A percentile compares a stretch with the other conserved stretches of the same genome.
phyloP scores from a whole-genome alignment of 2,113 vertebrate genomes.

The Mirounga angustirostris region DNA sequence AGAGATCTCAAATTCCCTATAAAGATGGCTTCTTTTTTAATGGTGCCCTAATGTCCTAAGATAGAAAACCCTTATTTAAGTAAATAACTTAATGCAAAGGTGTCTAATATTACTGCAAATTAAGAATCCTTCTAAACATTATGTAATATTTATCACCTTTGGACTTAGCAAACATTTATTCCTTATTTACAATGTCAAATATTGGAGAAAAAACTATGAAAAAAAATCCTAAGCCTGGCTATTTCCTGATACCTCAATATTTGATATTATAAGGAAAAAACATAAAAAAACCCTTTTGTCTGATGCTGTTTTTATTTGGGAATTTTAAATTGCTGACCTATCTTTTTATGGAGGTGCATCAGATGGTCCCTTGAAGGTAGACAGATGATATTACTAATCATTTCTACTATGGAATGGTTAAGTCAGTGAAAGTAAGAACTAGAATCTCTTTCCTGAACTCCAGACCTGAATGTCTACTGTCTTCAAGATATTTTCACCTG shows the following conservation, averaged over 20 bases:
- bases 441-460: not conserved
- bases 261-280: not conserved
- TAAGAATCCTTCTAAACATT: slow-evolving; percentile 4
- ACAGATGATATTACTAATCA: not conserved
- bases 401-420: not conserved
- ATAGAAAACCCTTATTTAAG: not conserved
- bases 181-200: not conserved
- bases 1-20: not conserved
- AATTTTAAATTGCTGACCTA: not conserved
- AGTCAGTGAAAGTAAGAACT: not conserved
- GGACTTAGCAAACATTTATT: not conserved
- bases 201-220: not conserved
- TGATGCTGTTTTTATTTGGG: not conserved
- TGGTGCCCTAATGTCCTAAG: not conserved
- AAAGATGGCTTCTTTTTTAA: not conserved
- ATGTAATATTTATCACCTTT: not conserved
- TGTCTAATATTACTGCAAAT: not conserved
- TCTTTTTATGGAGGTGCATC: not conserved
- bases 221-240: not conserved
- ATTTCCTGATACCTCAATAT: not conserved
- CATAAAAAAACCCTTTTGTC: not conserved
- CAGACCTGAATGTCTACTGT: not conserved
- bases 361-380: not conserved
- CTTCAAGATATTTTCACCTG: not conserved
- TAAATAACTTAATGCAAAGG: not conserved